Evolutionary conservation across 2,888 invertebrate genomes (phyloP).

Genomic region (Lydus trimaculatus): DNA sequence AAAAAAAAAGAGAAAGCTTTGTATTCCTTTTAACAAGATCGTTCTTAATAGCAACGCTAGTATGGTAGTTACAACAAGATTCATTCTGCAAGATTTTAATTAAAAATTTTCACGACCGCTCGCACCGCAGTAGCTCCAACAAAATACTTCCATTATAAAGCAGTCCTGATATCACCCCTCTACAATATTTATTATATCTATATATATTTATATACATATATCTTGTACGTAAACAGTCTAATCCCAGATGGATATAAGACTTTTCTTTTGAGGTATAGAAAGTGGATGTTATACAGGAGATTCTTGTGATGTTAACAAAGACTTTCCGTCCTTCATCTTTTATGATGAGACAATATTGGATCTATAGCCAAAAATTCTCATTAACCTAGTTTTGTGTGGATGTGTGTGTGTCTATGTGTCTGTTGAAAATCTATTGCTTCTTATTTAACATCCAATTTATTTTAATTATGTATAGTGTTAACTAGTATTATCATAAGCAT

Average conservation of each 20-base stretch:
- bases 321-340: not conserved
- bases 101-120: constrained; percentile 7
- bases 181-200: not conserved
- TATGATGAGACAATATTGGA: not conserved
- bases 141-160: not conserved
- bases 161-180: not conserved
- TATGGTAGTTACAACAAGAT: not conserved
- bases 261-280: not conserved
- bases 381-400: not conserved
- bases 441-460: not conserved
- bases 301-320: not conserved
- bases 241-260: not conserved
- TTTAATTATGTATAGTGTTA: not conserved
- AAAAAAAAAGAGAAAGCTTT: not conserved
- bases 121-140: not conserved
- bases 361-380: not conserved
- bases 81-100: constrained; percentile 3
- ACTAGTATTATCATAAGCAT: not conserved
- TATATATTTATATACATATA: not conserved
- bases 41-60: not conserved
- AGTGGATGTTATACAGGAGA: not conserved
- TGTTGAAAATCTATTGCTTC: not conserved
- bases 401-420: too few species aligned
- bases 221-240: not conserved
- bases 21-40: not conserved